Evolutionary conservation across 2,888 invertebrate genomes (phyloP), one percentile per base, ranked within the genome.

Genomic region (Heliconius hortense): DNA sequence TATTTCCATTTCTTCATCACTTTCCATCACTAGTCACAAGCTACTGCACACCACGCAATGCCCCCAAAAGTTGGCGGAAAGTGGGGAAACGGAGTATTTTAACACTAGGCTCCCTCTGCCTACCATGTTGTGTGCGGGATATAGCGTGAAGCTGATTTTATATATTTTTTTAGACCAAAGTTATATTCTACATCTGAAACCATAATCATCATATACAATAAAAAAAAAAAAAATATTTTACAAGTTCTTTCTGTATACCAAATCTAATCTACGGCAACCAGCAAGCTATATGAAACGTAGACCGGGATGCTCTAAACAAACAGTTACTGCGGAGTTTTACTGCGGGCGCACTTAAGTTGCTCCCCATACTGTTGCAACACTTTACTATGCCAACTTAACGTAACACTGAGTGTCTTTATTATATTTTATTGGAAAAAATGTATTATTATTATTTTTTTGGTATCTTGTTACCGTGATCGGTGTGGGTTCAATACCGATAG

Each of bases 321-420:
- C 82, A 81, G 84, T 83, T 81, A 82, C 81, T 77, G 81, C 78
- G 77, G 75, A 81, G 82, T 84, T 84, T 84, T 80, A 81, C 81
- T 82, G 82, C 80, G 77, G 71, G 79, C 75, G 80, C 80, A 82
- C 82, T 82, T 82, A 82, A 82, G 79, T 80, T 79, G 80, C 39
- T 77, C 81, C 76, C 81, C 81, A 83, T 83, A 84, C 82, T 85
- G 85, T 83, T 83, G 81, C 83, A 72, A 74, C 66, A 81, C 81
- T 84, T 84, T 84, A 83, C 69, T 76, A 77, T 76, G 64, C 75
- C 75, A 75, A 77, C 75, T 76, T 68, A 56, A 77, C 71, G 68
- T 69, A 72, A 64, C 28, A 70, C 72, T 75, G 59, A 70, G 53
- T 63, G 72, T 70, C 24, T 71, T 71, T 71, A 71, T 71, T 24